phyloP scores from a whole-genome alignment of 1,140 invertebrate species.

The Meloidogyne exigua region DNA sequence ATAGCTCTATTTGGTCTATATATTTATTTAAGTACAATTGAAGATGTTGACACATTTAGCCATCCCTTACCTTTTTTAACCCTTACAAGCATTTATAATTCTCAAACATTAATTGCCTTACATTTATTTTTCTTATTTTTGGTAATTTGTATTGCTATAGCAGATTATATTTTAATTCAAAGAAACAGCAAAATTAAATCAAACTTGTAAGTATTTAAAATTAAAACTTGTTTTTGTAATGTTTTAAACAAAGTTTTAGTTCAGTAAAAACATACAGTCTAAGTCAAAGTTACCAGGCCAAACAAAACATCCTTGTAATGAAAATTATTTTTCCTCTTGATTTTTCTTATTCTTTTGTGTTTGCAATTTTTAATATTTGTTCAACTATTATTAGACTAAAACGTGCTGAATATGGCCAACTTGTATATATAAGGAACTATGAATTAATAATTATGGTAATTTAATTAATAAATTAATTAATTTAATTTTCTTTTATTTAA shows the following conservation, averaged over 20 bases:
- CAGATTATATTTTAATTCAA: slow-evolving; percentile 18
- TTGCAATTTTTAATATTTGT: slow-evolving; percentile 13
- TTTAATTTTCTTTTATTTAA: not conserved
- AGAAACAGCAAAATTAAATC: slow-evolving; percentile 13
- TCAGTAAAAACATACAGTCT: slow-evolving; percentile 3
- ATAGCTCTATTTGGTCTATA: slow-evolving; percentile 4
- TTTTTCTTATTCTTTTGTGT: slow-evolving; percentile 17
- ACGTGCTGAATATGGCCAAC: not conserved
- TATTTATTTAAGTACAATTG: slow-evolving; percentile 9
- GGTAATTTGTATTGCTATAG: slow-evolving; percentile 24
- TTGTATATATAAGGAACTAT: slow-evolving; percentile 16
- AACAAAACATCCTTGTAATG: slow-evolving; percentile 20
- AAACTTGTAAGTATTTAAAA: not conserved
- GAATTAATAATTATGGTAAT: slow-evolving; percentile 16
- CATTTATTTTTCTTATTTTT: slow-evolving; percentile 21
- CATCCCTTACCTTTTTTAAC: slow-evolving; percentile 10
- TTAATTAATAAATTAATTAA: not conserved
- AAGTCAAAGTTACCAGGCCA: slow-evolving; percentile 17
- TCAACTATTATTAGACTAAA: slow-evolving; percentile 8
- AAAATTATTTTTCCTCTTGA: slow-evolving; percentile 23
- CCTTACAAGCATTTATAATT: slow-evolving; percentile 13
- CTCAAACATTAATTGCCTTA: not conserved
- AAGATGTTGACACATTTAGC: slow-evolving; percentile 3
- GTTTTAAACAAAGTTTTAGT: slow-evolving; percentile 10
- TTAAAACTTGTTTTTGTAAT: not conserved